Evolutionary conservation across 2,888 invertebrate species (phyloP).

Genomic region (Campoletis raptor): DNA sequence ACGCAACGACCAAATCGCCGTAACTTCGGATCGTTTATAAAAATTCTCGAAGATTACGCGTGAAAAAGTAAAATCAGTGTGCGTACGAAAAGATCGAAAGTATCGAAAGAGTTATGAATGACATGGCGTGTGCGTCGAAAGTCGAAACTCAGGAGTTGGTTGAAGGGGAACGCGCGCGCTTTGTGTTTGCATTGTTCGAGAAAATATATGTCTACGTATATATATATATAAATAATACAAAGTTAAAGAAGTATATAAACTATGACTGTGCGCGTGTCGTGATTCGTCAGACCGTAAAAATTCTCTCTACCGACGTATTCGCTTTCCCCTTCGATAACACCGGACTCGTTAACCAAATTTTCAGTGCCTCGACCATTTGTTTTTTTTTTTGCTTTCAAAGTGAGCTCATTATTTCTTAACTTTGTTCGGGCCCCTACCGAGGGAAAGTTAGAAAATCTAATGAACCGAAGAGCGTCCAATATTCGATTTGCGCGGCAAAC

Average conservation of each 20-base stretch:
- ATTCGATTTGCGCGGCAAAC: background rate
- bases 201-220: background rate
- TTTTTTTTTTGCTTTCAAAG: slow-evolving; percentile 2
- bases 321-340: slow-evolving; percentile 61
- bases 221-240: too few species aligned
- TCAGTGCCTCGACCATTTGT: slow-evolving; percentile 51
- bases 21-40: background rate
- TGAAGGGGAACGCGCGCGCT: background rate
- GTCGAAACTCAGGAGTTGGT: background rate
- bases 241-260: background rate
- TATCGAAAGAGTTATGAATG: background rate
- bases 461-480: background rate
- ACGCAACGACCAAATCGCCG: background rate
- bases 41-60: background rate
- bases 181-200: slow-evolving; percentile 12
- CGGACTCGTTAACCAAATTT: slow-evolving; percentile 27
- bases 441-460: background rate
- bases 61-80: background rate
- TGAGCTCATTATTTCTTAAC: background rate
- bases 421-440: background rate
- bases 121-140: background rate
- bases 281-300: slow-evolving; percentile 60
- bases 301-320: slow-evolving; percentile 50
- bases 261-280: background rate
- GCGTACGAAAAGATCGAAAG: background rate